These are phyloP conservation scores for Alectura lathami DNA, from an alignment of 2,113 vertebrate species.

Conservation along the genomic window DNA sequence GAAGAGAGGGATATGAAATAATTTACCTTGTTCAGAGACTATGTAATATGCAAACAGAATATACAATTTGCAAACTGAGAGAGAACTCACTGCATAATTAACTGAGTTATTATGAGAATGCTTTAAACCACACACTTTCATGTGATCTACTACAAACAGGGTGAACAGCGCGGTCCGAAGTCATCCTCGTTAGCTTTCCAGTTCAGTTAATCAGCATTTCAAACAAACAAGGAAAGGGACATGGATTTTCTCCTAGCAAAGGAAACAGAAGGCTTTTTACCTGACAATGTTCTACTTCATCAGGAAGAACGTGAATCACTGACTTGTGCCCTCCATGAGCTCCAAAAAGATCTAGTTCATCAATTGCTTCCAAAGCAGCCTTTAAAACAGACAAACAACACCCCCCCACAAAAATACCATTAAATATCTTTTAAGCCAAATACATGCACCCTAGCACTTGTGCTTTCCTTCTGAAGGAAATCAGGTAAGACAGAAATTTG, in stretches of 20 bases:
- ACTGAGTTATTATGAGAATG: background rate
- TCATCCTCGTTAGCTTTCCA: background rate
- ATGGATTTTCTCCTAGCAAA: background rate
- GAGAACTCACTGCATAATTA: background rate
- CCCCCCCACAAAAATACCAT: background rate
- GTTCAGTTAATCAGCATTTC: background rate
- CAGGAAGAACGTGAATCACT: slow-evolving; percentile 95
- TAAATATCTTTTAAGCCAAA: background rate
- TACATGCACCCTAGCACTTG: background rate
- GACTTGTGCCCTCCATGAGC: slow-evolving; percentile 93
- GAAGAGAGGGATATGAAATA: background rate
- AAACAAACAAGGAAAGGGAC: background rate
- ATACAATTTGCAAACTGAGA: background rate
- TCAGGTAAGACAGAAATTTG: accelerated
- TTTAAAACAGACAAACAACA: slow-evolving; percentile 53
- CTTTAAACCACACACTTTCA: background rate
- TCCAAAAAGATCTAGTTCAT: slow-evolving; percentile 97
- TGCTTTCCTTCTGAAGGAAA: background rate
- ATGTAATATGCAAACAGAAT: background rate
- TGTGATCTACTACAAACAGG: background rate
- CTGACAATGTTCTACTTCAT: slow-evolving; percentile 98
- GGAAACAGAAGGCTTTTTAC: slow-evolving; percentile 71
- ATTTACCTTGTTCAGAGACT: background rate
- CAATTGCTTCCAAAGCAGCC: slow-evolving; percentile 97
- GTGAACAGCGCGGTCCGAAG: background rate